Conservation (phyloP, 2,888 invertebrate species). For the Metacarcinus magister region DNA sequence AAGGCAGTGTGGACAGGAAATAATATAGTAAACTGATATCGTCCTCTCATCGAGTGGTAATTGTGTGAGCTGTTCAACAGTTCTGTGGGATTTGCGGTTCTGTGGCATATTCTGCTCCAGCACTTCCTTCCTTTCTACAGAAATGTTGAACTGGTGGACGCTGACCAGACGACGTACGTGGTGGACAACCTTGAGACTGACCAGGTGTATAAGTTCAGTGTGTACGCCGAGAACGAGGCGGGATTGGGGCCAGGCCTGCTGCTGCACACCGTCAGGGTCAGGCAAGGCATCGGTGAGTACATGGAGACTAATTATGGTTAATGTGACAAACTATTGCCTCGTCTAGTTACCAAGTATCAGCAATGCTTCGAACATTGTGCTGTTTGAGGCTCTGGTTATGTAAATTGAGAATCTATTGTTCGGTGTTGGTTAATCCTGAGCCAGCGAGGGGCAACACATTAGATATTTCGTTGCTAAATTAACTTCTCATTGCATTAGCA, state of each 20-base stretch:
- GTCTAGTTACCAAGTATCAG: too few species aligned
- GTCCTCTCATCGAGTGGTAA: too few species aligned
- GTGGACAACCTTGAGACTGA: slow-evolving; percentile 92
- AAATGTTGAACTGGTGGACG: slow-evolving; percentile 87
- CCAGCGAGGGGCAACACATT: not conserved
- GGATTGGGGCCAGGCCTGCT: slow-evolving; percentile 89
- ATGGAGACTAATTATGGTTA: not conserved
- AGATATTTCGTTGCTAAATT: not conserved
- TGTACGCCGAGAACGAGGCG: slow-evolving; percentile 95
- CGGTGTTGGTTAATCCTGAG: not conserved
- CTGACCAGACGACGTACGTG: slow-evolving; percentile 88
- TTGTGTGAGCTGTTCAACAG: too few species aligned
- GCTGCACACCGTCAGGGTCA: slow-evolving; percentile 69
- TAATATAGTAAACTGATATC: too few species aligned
- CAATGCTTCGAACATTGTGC: too few species aligned
- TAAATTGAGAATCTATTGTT: too few species aligned
- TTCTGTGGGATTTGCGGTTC: too few species aligned
- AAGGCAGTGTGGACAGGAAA: too few species aligned
- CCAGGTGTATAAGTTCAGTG: slow-evolving; percentile 93
- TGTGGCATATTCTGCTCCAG: not conserved
- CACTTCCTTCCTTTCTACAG: slow-evolving; percentile 38
- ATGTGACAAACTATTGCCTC: not conserved
- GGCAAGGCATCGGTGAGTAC: slow-evolving; percentile 75
- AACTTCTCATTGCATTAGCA: not conserved
- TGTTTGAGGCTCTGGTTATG: too few species aligned